Evolutionary conservation across 2,113 vertebrate genomes (phyloP), one percentile per base, ranked within the genome.

Genomic region (Cebidichthys violaceus): DNA sequence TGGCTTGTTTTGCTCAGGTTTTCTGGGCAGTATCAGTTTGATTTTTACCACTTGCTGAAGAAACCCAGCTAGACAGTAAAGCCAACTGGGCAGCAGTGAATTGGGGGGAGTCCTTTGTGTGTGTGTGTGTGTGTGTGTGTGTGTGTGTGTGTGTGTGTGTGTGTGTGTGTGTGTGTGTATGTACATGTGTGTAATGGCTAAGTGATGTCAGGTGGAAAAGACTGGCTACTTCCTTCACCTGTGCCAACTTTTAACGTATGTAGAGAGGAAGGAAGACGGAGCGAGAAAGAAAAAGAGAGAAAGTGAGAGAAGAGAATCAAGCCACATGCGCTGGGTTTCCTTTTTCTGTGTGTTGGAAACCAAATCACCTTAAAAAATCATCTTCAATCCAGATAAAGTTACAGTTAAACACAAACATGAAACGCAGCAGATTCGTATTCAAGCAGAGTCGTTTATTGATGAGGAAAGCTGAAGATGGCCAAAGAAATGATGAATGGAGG

Each of bases 201-300:
- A 82, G 75, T 85, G 70, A 89, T 92, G 93, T 95, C 90, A 93
- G 91, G 91, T 93, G 91, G 88, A 92, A 93, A 90, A 93, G 81
- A 79, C 86, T 84, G 69, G 79, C 91, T 84, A 86, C 92, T 93
- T 94, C 90, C 93, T 88, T 75, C 31, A 10, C 74, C 70, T 81
- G 83, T 88, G 85, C 89, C 90, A 87, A 76, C 60, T 68, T 75
- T 74, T 54, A 89, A 83, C 43, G 75, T 85, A 88, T 89, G 77
- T 84, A 73, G 45, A 78, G 68, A 90, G 72, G 80, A 87, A 88
- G 85, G 85, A 92, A 88, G 78, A 68, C 52, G n/a, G 52, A 77
- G 55, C 24, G 45, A 75, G 60, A 55, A 39, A 35, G 60, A 67
- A 59, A 24, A 43, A 65, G 18, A 78, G 61, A 29, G 35, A 82